Conservation (phyloP, 2,797 vertebrate genomes). For the Astyanax mexicanus region DNA sequence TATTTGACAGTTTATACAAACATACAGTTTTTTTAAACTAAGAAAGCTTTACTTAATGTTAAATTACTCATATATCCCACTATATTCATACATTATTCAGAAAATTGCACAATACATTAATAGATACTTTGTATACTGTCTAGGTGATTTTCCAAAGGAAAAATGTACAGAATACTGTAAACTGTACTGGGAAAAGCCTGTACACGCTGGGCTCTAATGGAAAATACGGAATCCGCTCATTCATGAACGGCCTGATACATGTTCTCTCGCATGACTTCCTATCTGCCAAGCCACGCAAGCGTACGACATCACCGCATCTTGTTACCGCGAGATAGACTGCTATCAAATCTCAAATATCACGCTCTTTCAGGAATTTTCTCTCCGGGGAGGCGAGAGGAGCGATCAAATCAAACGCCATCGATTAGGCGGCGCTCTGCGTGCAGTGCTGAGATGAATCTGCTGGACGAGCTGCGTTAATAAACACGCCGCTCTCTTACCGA, state of each 20-base stretch:
- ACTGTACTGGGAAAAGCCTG: too few species aligned
- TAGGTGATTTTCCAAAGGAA: too few species aligned
- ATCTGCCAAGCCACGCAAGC: neutral
- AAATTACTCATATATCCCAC: too few species aligned
- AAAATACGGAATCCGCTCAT: too few species aligned
- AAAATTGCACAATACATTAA: too few species aligned
- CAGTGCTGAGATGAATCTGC: conserved; percentile 45
- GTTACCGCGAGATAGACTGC: conserved; percentile 11
- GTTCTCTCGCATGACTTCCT: neutral
- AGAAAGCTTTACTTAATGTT: too few species aligned
- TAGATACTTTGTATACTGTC: too few species aligned
- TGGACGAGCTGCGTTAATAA: conserved; percentile 69
- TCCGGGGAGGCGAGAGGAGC: neutral
- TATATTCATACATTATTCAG: too few species aligned
- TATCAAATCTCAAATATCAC: conserved; percentile 21
- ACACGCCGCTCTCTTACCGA: conserved; percentile 59
- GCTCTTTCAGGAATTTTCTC: neutral
- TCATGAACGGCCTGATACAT: neutral
- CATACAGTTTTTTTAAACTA: too few species aligned
- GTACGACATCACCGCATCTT: neutral
- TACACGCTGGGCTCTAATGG: too few species aligned
- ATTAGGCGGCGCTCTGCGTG: conserved; percentile 4
- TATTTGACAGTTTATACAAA: too few species aligned
- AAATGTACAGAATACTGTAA: too few species aligned
- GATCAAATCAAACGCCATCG: neutral